Evolutionary conservation across 2,113 vertebrate genomes (phyloP).

Genomic region (Corythornis vintsioides): DNA sequence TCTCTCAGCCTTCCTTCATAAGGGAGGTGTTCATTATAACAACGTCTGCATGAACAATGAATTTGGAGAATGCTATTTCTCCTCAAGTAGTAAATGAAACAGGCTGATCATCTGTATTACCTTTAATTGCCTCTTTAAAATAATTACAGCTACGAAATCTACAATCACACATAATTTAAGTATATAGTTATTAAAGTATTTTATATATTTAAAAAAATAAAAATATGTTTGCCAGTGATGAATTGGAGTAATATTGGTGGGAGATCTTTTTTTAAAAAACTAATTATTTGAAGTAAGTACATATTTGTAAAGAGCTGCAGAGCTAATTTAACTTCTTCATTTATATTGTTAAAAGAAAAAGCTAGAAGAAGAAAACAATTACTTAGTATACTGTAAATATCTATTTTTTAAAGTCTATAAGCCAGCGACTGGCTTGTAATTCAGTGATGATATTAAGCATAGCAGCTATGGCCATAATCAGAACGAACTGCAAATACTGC

Average conservation of each 20-base stretch:
- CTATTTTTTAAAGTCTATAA: neutral
- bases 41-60: neutral
- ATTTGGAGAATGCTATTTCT: neutral
- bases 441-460: neutral
- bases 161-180: neutral
- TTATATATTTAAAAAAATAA: neutral
- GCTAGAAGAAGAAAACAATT: neutral
- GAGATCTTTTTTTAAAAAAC: neutral
- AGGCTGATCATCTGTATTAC: neutral
- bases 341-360: neutral
- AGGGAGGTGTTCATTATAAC: neutral
- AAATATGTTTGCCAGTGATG: neutral
- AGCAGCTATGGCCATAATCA: neutral
- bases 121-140: neutral
- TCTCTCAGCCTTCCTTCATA: neutral
- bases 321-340: conserved; percentile 9
- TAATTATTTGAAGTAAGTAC: neutral
- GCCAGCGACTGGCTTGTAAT: neutral
- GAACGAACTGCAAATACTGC: neutral
- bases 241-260: neutral
- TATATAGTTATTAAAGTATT: neutral
- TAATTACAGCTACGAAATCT: neutral
- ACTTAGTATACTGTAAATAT: neutral
- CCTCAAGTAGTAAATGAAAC: neutral
- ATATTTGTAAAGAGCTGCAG: neutral